Evolutionary conservation across 2,888 invertebrate species (phyloP).

Genomic region (Patella depressa): DNA sequence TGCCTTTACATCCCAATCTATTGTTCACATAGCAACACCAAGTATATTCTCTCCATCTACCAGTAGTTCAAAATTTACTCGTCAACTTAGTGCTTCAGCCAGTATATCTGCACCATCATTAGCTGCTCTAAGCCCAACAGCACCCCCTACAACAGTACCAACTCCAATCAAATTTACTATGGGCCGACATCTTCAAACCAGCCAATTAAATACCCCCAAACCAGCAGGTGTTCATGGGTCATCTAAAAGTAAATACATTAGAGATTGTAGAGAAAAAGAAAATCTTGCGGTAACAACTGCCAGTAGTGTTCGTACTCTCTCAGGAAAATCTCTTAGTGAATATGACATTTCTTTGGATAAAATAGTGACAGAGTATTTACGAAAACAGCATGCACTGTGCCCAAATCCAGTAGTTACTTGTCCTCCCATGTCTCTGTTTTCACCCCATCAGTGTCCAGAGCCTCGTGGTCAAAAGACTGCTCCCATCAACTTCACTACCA

Average conservation of each 20-base stretch:
- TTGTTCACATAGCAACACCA: constrained; percentile 51
- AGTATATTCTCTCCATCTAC: constrained; percentile 50
- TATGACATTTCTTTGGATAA: constrained; percentile 78
- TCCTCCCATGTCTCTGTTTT: constrained; percentile 91
- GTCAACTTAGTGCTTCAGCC: constrained; percentile 5
- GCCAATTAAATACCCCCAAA: constrained; percentile 11
- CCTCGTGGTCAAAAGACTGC: constrained; percentile 79
- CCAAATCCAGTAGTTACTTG: constrained; percentile 98
- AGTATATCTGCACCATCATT: constrained; percentile 1
- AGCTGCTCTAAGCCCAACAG: constrained; percentile 13
- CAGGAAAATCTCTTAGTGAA: constrained; percentile 24
- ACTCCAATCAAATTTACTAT: constrained; percentile 48
- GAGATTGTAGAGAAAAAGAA: constrained; percentile 19
- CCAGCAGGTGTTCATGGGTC: background rate
- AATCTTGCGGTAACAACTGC: background rate
- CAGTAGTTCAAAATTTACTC: constrained; percentile 38
- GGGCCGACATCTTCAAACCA: constrained; percentile 30
- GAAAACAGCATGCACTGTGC: constrained; percentile 97
- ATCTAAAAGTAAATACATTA: background rate
- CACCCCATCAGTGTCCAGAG: constrained; percentile 97
- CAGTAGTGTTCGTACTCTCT: background rate
- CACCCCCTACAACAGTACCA: constrained; percentile 28
- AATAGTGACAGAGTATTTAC: constrained; percentile 95
- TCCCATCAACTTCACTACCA: constrained; percentile 81
- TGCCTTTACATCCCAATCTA: constrained; percentile 49